phyloP scores from a whole-genome alignment of 1,140 invertebrate species.

The Platorchestia sp. region DNA sequence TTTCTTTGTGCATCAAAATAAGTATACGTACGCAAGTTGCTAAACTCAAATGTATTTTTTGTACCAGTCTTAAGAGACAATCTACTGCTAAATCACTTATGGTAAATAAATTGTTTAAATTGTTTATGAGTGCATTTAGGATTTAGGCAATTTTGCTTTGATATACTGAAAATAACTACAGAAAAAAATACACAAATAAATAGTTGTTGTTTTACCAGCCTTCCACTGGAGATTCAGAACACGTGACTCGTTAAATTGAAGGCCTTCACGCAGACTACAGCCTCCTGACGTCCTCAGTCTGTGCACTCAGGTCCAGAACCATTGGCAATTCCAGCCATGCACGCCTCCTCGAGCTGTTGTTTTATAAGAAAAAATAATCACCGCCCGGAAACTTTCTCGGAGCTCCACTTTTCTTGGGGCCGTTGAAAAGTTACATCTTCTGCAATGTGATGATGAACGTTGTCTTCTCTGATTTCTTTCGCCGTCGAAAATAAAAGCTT shows the following conservation, averaged over 20 bases:
- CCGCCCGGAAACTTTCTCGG: neutral
- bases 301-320: neutral
- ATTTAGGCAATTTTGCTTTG: neutral
- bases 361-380: conserved; percentile 2
- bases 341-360: neutral
- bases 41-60: too few species aligned
- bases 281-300: neutral
- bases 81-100: too few species aligned
- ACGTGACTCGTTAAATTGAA: neutral
- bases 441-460: conserved; percentile 32
- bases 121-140: too few species aligned
- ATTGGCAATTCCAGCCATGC: neutral
- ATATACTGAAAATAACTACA: neutral
- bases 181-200: neutral
- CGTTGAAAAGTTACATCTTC: conserved; percentile 34
- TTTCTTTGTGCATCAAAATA: too few species aligned
- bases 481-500: neutral
- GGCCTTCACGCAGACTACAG: neutral
- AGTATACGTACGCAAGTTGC: too few species aligned
- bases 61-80: too few species aligned
- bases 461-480: conserved; percentile 39
- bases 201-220: neutral
- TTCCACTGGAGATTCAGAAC: neutral
- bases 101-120: too few species aligned
- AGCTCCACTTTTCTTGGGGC: neutral